These are phyloP conservation scores for Phyllotis vaccarum DNA, from an alignment of 2,797 vertebrate species.

Conservation along the genomic window DNA sequence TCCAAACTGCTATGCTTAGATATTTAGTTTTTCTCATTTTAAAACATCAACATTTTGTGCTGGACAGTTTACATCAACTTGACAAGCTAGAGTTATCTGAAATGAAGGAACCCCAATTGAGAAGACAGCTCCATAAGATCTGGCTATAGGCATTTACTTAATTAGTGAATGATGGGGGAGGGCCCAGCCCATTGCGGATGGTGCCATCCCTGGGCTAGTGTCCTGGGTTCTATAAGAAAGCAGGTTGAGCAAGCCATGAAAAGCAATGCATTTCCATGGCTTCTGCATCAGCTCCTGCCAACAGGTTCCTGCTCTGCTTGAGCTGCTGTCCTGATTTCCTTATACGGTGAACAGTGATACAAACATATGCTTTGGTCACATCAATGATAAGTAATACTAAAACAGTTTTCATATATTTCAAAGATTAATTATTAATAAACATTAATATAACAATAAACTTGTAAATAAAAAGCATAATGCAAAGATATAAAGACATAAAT, in stretches of 20 bases:
- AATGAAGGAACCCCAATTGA: not conserved
- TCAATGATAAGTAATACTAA: no score
- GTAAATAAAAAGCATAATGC: not conserved
- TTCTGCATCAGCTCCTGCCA: not conserved
- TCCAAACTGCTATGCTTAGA: not conserved
- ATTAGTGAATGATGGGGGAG: not conserved
- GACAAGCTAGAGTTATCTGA: not conserved
- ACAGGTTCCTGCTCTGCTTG: not conserved
- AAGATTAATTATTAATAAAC: not conserved
- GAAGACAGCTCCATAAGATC: not conserved
- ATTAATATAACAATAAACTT: conserved; percentile 27
- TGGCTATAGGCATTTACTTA: not conserved
- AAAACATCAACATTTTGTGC: not conserved
- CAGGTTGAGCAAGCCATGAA: no score
- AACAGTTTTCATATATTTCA: not conserved
- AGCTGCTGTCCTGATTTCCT: not conserved
- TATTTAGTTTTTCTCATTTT: not conserved
- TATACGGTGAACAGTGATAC: not conserved
- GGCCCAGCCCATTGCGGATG: no score
- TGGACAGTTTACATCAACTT: not conserved
- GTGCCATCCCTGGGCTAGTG: no score
- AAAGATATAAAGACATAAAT: not conserved
- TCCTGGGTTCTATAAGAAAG: no score
- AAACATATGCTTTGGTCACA: not conserved
- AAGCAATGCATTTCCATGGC: not conserved